Evolutionary conservation across 2,888 invertebrate genomes (phyloP).

Genomic region (Metalampra italica): DNA sequence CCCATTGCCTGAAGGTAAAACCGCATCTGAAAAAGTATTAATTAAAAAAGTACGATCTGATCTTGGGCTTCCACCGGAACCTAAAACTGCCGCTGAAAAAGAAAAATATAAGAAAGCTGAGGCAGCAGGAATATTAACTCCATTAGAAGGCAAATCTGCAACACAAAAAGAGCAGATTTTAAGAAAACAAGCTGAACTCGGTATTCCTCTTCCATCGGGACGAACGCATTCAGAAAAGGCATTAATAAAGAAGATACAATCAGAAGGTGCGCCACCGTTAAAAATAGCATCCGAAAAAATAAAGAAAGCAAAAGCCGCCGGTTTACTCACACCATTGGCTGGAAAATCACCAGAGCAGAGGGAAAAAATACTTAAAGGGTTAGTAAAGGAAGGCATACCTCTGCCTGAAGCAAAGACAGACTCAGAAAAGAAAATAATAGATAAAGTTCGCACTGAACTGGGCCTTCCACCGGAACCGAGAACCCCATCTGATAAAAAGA

Average conservation of each 20-base stretch:
- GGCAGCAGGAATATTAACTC: constrained; percentile 23
- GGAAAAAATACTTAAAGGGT: constrained; percentile 20
- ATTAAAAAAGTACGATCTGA: constrained; percentile 27
- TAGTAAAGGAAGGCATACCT: constrained; percentile 14
- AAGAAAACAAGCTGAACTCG: constrained; percentile 19
- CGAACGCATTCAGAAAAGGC: constrained; percentile 27
- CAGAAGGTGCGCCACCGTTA: not conserved
- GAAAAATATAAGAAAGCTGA: constrained; percentile 23
- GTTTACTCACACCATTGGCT: constrained; percentile 18
- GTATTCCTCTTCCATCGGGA: constrained; percentile 28
- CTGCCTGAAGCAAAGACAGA: constrained; percentile 21
- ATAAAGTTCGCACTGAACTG: constrained; percentile 18
- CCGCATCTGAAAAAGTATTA: constrained; percentile 27
- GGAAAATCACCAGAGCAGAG: constrained; percentile 26
- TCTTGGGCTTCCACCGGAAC: constrained; percentile 30
- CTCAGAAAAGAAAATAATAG: constrained; percentile 26
- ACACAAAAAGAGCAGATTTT: constrained; percentile 27
- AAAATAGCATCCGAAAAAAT: constrained; percentile 10
- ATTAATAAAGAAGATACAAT: constrained; percentile 11
- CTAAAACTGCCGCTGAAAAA: constrained; percentile 22
- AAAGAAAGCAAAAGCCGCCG: constrained; percentile 18
- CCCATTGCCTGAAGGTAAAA: constrained; percentile 29
- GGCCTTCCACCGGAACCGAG: constrained; percentile 22
- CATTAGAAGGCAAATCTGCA: constrained; percentile 28
- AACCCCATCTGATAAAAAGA: constrained; percentile 20